Conservation (phyloP, 2,888 invertebrate genomes). For the Argyresthia goedartella region DNA sequence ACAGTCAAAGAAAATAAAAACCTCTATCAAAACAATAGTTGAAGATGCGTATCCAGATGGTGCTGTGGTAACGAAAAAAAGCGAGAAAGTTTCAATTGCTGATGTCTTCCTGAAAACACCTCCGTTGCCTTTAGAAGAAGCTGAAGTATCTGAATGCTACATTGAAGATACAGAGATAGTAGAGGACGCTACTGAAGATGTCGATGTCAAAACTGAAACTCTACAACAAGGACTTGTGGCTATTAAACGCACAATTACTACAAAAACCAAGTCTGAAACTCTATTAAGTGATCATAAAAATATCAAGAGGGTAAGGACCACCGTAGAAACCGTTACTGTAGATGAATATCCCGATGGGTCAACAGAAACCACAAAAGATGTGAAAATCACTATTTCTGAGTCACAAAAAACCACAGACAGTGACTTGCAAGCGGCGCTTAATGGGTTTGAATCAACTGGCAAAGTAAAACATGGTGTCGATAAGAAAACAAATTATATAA, state of each 20-base stretch:
- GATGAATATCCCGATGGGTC: conserved; percentile 67
- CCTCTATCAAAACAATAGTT: conserved; percentile 33
- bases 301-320: conserved; percentile 71
- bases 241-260: conserved; percentile 54
- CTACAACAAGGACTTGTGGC: conserved; percentile 36
- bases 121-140: conserved; percentile 17
- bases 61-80: conserved; percentile 47
- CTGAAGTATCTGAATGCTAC: conserved; percentile 28
- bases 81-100: conserved; percentile 51
- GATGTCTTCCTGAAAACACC: conserved; percentile 36
- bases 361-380: conserved; percentile 66
- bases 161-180: conserved; percentile 44
- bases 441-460: conserved; percentile 48
- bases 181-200: conserved; percentile 50
- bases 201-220: conserved; percentile 47
- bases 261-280: conserved; percentile 57
- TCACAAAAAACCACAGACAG: conserved; percentile 57
- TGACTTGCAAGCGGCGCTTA: conserved; percentile 55
- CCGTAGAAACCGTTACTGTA: conserved; percentile 61
- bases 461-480: conserved; percentile 53
- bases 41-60: conserved; percentile 58
- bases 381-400: conserved; percentile 64
- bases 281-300: conserved; percentile 59
- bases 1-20: conserved; percentile 45
- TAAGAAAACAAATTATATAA: conserved; percentile 61